These are phyloP conservation scores for Danio aesculapii DNA, from an alignment of 2,797 vertebrate genomes.

Conservation along the genomic window DNA sequence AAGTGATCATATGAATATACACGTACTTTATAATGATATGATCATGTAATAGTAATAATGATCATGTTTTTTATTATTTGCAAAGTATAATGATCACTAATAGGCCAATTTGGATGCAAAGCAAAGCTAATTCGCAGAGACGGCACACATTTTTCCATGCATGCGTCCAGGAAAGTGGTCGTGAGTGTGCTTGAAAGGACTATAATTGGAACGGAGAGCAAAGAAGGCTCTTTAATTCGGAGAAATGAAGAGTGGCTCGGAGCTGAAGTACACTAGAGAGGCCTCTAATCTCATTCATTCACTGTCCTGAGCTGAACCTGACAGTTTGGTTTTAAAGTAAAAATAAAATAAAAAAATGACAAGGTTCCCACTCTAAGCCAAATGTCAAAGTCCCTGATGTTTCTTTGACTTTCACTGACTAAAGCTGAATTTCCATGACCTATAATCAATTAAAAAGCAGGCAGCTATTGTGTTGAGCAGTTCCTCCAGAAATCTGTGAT, in stretches of 20 bases:
- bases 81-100: background rate
- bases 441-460: too few species aligned
- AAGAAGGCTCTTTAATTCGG: slow-evolving; percentile 4
- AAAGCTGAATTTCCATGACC: too few species aligned
- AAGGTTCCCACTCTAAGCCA: too few species aligned
- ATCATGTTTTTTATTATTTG: background rate
- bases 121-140: background rate
- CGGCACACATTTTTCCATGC: background rate
- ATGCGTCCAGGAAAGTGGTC: background rate
- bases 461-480: too few species aligned
- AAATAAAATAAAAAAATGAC: too few species aligned
- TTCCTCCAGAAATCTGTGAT: too few species aligned
- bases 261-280: slow-evolving; percentile 18
- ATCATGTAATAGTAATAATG: too few species aligned
- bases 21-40: too few species aligned
- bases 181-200: background rate
- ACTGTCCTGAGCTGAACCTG: slow-evolving; percentile 10
- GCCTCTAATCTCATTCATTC: slow-evolving; percentile 22
- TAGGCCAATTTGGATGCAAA: background rate
- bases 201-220: background rate
- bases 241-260: slow-evolving; percentile 4
- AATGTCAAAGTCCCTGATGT: too few species aligned
- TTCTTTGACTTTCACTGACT: too few species aligned
- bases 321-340: too few species aligned
- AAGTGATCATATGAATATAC: too few species aligned